Percentiles rank a stretch among this genome's conserved stretches.
phyloP scores from a whole-genome alignment of 2,113 vertebrate species.

The Felis chaus region DNA sequence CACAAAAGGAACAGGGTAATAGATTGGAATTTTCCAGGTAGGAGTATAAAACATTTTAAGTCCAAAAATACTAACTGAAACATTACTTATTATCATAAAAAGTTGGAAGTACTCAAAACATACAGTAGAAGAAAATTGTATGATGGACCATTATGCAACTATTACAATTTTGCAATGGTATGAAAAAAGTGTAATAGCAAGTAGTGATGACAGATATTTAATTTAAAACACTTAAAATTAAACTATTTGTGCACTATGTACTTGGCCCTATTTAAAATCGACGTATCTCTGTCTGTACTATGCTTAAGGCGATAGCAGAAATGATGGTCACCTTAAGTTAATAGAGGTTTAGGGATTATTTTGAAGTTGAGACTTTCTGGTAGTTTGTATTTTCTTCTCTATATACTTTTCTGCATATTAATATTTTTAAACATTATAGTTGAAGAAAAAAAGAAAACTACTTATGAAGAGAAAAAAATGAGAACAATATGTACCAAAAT shows the following conservation, averaged over 20 bases:
- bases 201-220: not conserved
- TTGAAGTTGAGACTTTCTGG: constrained; percentile 14
- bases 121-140: not conserved
- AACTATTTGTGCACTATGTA: not conserved
- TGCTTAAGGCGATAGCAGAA: not conserved
- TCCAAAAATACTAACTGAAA: not conserved
- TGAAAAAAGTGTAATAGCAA: not conserved
- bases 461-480: not conserved
- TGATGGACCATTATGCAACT: not conserved
- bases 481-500: not conserved
- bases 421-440: constrained; percentile 2
- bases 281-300: not conserved
- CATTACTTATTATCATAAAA: constrained; percentile 25
- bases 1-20: not conserved
- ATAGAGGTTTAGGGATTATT: not conserved
- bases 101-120: not conserved
- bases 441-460: not conserved
- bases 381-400: constrained; percentile 20
- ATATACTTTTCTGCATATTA: not conserved
- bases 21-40: not conserved
- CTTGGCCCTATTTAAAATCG: not conserved
- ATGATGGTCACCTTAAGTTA: not conserved
- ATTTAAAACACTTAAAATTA: not conserved
- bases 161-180: not conserved
- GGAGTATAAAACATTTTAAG: not conserved